Conservation (phyloP, 2,888 invertebrate genomes). For the Ornithoptera priamus region DNA sequence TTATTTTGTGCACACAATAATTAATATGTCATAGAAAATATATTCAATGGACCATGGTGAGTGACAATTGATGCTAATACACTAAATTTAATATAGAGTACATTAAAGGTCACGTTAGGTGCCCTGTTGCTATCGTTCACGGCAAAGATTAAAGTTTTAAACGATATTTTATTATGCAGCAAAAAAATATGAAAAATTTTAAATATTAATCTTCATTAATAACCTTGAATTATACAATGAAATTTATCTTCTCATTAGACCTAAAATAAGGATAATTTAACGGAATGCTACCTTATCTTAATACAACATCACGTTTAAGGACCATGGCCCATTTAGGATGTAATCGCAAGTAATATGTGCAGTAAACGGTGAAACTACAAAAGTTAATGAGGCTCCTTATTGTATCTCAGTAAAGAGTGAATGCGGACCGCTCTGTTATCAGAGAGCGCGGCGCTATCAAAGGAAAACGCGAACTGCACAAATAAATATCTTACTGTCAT, state of each 20-base stretch:
- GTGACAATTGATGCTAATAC: constrained; percentile 14
- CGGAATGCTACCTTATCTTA: constrained; percentile 19
- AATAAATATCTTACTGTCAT: constrained; percentile 51
- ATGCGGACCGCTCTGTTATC: constrained; percentile 58
- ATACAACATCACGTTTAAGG: constrained; percentile 45
- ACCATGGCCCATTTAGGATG: constrained; percentile 62
- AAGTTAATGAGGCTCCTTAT: constrained; percentile 55
- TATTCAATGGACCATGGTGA: constrained; percentile 14
- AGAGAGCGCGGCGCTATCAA: constrained; percentile 63
- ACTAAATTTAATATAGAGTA: background rate
- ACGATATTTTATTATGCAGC: background rate
- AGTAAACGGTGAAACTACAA: constrained; percentile 56
- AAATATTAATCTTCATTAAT: background rate
- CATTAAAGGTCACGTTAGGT: background rate
- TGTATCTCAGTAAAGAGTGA: constrained; percentile 45
- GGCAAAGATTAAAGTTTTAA: background rate
- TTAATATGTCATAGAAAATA: constrained; percentile 8
- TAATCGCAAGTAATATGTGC: constrained; percentile 63
- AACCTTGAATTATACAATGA: background rate
- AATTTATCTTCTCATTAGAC: background rate
- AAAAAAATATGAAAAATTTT: background rate
- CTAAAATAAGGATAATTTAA: constrained; percentile 9
- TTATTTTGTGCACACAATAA: constrained; percentile 5
- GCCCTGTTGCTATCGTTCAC: background rate
- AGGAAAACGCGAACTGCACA: constrained; percentile 47